A percentile compares a stretch with the other conserved stretches of the same genome.
phyloP scores from a whole-genome alignment of 1,140 invertebrate species.

The Dreissena rostriformis region DNA sequence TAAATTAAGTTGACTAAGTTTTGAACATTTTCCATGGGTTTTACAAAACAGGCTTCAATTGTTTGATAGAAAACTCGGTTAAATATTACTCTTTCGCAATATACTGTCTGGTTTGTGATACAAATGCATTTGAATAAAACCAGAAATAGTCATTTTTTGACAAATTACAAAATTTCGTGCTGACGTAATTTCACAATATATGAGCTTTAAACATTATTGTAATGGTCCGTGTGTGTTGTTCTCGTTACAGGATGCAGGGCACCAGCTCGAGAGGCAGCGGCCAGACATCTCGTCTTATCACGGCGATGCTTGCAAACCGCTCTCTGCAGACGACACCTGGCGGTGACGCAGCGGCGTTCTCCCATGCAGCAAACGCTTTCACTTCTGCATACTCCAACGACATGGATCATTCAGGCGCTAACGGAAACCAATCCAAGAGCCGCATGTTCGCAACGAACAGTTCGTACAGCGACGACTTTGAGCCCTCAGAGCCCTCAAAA shows the following conservation, averaged over 20 bases:
- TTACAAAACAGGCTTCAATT: no score
- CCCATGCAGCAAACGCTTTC: slow-evolving; percentile 20
- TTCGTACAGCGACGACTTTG: not conserved
- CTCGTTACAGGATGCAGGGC: slow-evolving; percentile 39
- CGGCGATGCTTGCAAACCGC: slow-evolving; percentile 48
- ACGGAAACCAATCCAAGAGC: slow-evolving; percentile 16
- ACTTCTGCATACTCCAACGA: not conserved
- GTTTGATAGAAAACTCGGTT: no score
- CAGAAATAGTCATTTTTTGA: no score
- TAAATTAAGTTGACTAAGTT: no score
- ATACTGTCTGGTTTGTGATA: no score
- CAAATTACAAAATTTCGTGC: no score
- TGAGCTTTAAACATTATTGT: not conserved
- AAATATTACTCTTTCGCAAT: no score
- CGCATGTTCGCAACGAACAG: slow-evolving; percentile 1
- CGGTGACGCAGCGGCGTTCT: not conserved
- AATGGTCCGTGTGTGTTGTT: not conserved
- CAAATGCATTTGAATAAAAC: no score
- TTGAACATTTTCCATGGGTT: no score
- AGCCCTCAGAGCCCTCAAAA: not conserved
- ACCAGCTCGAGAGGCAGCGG: slow-evolving; percentile 20
- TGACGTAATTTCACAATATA: no score
- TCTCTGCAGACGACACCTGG: not conserved
- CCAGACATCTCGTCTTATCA: slow-evolving; percentile 30
- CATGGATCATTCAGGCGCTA: slow-evolving; percentile 1